Evolutionary conservation across 2,797 vertebrate species (phyloP).

Genomic region (Karalla daura): DNA sequence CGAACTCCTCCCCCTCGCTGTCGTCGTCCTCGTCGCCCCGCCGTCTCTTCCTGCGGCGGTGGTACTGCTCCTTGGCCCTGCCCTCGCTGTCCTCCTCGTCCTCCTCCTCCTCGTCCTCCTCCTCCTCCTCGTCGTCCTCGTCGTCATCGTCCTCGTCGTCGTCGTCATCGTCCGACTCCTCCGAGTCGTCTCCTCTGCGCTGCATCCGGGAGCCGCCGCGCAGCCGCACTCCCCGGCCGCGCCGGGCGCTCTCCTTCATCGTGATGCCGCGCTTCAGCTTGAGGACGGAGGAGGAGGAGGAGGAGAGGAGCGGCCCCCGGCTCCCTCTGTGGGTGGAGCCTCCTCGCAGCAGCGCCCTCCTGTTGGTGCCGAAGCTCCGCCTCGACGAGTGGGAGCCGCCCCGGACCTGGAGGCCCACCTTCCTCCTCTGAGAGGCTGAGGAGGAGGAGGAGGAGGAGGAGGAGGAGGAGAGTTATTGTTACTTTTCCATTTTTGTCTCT

Average conservation of each 20-base stretch:
- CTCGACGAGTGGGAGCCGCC: constrained; percentile 76
- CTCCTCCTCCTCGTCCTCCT: constrained; percentile 64
- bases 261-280: constrained; percentile 76
- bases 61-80: constrained; percentile 54
- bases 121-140: constrained; percentile 54
- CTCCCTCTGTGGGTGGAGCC: constrained; percentile 66
- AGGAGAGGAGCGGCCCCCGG: constrained; percentile 54
- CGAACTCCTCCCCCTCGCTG: constrained; percentile 78
- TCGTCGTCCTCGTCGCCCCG: constrained; percentile 74
- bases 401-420: constrained; percentile 74
- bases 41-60: constrained; percentile 49
- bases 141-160: constrained; percentile 66
- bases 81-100: constrained; percentile 73
- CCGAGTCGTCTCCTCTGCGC: constrained; percentile 80
- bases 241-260: constrained; percentile 54
- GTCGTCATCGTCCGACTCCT: constrained; percentile 76
- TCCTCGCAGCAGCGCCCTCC: constrained; percentile 79
- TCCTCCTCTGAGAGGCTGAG: constrained; percentile 67
- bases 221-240: constrained; percentile 73
- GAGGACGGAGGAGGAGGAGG: constrained; percentile 51
- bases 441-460: constrained; percentile 42
- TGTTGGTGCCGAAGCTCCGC: constrained; percentile 66
- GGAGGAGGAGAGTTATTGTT: not conserved
- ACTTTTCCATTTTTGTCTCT: not conserved
- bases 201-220: constrained; percentile 83